Base-by-base conservation (phyloP, 2,888 invertebrate genomes). In the Erpobdella octoculata region DNA sequence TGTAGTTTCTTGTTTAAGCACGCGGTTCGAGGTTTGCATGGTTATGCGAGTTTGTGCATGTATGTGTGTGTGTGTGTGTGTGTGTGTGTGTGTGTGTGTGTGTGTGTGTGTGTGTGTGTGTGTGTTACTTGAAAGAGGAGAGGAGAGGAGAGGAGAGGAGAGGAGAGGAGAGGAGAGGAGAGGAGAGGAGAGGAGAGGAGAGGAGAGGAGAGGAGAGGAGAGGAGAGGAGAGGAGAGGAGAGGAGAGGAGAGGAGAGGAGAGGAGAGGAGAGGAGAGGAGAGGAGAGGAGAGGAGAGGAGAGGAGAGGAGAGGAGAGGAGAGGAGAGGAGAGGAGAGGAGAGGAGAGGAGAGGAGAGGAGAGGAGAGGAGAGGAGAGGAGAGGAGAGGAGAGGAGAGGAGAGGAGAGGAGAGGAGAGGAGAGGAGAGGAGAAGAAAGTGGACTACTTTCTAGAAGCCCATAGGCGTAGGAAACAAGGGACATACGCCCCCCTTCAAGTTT, bases 381-480 rank as follows among this genome's bases (percentile, higher is more conserved):
- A 65, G 70, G 21, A 36, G 33, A 70, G 64, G 70, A 70, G 33
- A 65, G n/a, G 70, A 46, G 33, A 8, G 65, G 64, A 65, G 33
- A 70, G 65, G 62, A 64, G 62, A 25, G n/a, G 70, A 65, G 6
- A 65, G 64, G 36, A 36, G 6, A 33, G 36, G 18, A 64, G 65
- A 21, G 35, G 65, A 64, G 36, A 64, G 62, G 5, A 33, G 70
- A 68, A 36, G 65, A 70, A 18, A n/a, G n/a, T n/a, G n/a, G n/a
- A n/a, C n/a, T n/a, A n/a, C n/a, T n/a, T n/a, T n/a, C n/a, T n/a
- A n/a, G n/a, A n/a, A n/a, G n/a, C n/a, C n/a, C n/a, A n/a, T n/a
- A n/a, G n/a, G n/a, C n/a, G n/a, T n/a, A n/a, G n/a, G n/a, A n/a
- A n/a, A n/a, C n/a, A n/a, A n/a, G n/a, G n/a, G n/a, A n/a, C n/a